Evolutionary conservation across 30 jellyfish, hydroid and myxozoan species (phyloP), one percentile per base, ranked within the genome.

Genomic region (Hydra vulgaris): DNA sequence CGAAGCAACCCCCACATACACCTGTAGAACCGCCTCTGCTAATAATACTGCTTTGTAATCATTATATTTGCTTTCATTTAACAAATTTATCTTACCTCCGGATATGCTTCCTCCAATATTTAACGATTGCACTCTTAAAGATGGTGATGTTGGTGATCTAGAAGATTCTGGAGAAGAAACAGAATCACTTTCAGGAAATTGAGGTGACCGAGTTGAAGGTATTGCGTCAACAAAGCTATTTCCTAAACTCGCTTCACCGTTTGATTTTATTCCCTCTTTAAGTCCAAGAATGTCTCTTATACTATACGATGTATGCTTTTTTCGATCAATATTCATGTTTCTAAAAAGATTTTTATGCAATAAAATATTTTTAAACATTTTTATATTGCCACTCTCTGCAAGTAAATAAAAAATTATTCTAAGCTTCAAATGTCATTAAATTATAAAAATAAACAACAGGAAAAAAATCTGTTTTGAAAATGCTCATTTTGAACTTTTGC

Each of bases 251-350:
- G 26, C 55, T 78, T 78, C 85, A 53, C 55, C 85, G 53, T 78
- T 75, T 18, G 85, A 78, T n/a, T 54, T 73, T 17, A 73, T 73
- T 26, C 79, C 66, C 16, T 25, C 77, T 53, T 78, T 78, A 17
- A 78, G 23, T 19, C 85, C 85, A 8, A 78, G 26, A 15, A 78
- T 78, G 53, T 78, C 85, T 53, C 54, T 75, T 52, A 78, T 78
- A 54, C 69, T 78, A 77, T 78, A 78, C 7, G 85, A 61, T 0
- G 85, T 78, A 40, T 25, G 76, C 54, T 66, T 78, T 22, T 61
- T 54, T 0, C 85, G 85, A 5, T 78, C 85, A 23, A 78, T 0
- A 53, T 78, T 78, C 85, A 78, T 78, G 53, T 78, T 74, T 15
- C 82, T 74, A 74, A 21, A n/a, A 56, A n/a, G 72, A n/a, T n/a